Evolutionary conservation across 2,888 invertebrate genomes (phyloP).

Genomic region (Trichopria drosophilae): DNA sequence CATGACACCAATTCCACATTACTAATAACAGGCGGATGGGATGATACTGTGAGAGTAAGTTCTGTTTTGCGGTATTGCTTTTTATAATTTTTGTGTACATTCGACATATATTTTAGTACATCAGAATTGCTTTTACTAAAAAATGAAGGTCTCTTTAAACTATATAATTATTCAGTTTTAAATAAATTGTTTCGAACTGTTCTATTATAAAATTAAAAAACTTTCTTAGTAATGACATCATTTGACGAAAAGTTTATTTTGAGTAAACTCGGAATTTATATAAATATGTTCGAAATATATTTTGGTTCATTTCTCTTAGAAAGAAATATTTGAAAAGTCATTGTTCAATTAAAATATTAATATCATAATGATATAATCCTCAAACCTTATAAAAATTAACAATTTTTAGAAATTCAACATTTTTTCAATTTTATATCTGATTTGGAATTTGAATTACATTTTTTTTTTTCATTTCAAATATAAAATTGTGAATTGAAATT

Average conservation of each 20-base stretch:
- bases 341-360: no score
- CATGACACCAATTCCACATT: conserved; percentile 58
- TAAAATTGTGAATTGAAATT: conserved; percentile 20
- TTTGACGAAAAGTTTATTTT: no score
- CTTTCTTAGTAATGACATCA: no score
- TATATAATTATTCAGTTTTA: no score
- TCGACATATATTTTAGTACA: conserved; percentile 3
- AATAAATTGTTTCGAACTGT: no score
- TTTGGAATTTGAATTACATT: conserved; percentile 8
- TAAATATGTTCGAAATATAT: no score
- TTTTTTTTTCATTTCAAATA: conserved; percentile 7
- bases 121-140: no score
- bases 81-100: conserved; percentile 2
- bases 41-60: conserved; percentile 62
- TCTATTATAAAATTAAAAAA: no score
- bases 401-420: neutral
- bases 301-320: no score
- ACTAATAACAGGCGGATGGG: conserved; percentile 64
- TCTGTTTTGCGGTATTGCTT: conserved; percentile 26
- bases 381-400: neutral
- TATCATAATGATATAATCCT: conserved; percentile 6
- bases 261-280: no score
- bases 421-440: neutral
- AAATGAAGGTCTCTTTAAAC: no score
- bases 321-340: no score